phyloP scores from a whole-genome alignment of 2,113 vertebrate genomes.

The Rattus rattus region DNA sequence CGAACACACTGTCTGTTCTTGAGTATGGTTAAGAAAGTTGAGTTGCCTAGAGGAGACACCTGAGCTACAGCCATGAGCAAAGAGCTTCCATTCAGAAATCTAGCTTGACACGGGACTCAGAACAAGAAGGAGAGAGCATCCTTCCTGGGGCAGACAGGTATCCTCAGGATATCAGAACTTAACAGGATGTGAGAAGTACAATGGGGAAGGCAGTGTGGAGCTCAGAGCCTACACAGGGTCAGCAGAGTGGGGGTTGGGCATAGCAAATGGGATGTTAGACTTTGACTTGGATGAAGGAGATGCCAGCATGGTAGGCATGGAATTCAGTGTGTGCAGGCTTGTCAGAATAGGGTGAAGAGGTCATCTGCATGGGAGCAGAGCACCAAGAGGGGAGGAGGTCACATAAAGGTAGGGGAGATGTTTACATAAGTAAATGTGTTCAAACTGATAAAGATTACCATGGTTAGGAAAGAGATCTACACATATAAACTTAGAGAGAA shows the following conservation, averaged over 20 bases:
- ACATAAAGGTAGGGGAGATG: not conserved
- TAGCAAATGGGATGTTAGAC: not conserved
- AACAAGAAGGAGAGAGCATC: not conserved
- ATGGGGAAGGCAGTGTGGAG: not conserved
- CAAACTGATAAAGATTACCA: not conserved
- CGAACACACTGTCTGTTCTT: not conserved
- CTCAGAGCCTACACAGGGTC: not conserved
- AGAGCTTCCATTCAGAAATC: not conserved
- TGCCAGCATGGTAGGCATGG: not conserved
- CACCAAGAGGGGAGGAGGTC: not conserved
- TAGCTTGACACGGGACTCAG: not conserved
- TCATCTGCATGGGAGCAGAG: not conserved
- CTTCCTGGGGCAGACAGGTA: not conserved
- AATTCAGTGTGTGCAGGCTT: not conserved
- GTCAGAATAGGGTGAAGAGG: not conserved
- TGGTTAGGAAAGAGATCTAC: not conserved
- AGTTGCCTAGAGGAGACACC: not conserved
- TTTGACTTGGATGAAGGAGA: conserved; percentile 5
- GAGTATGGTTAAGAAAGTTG: not conserved
- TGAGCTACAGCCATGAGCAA: not conserved
- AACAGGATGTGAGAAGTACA: not conserved
- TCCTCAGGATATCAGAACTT: not conserved
- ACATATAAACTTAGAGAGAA: not conserved
- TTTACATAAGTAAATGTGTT: not conserved
- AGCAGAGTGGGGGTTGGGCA: not conserved